A percentile compares a stretch with the other conserved stretches of the same genome.
phyloP scores from a whole-genome alignment of 2,113 vertebrate genomes.

The Orientallactaga bullata region DNA sequence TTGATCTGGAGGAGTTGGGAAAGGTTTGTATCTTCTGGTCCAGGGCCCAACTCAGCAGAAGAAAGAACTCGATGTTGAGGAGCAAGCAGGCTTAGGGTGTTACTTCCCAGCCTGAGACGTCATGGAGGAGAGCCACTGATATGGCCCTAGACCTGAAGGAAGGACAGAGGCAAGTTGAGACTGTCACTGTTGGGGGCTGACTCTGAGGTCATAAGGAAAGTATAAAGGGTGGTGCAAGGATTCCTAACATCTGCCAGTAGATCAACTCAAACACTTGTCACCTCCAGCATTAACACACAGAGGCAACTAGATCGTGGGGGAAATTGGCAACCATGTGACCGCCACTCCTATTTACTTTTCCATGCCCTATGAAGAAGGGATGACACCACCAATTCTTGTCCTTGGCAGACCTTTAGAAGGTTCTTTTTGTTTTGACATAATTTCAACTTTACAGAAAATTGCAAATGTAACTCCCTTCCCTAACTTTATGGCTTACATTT shows the following conservation, averaged over 20 bases:
- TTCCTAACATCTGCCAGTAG: background rate
- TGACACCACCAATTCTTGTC: background rate
- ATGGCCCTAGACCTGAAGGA: background rate
- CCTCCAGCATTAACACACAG: background rate
- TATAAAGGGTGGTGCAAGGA: background rate
- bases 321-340: background rate
- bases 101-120: background rate
- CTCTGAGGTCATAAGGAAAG: background rate
- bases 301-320: background rate
- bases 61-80: conserved; percentile 17
- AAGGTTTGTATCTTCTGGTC: background rate
- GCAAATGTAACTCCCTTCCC: background rate
- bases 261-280: conserved; percentile 1
- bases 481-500: background rate
- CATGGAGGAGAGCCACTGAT: background rate
- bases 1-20: background rate
- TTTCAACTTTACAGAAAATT: conserved; percentile 40
- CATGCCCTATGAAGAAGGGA: background rate
- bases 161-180: background rate
- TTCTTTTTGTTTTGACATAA: conserved; percentile 33
- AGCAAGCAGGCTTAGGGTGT: background rate
- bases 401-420: background rate
- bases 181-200: background rate
- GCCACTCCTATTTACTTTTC: background rate
- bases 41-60: background rate